Percentiles rank a stretch among this genome's conserved stretches.
Evolutionary conservation across 2,113 vertebrate species (phyloP).

Genomic region (Gobiocypris rarus): DNA sequence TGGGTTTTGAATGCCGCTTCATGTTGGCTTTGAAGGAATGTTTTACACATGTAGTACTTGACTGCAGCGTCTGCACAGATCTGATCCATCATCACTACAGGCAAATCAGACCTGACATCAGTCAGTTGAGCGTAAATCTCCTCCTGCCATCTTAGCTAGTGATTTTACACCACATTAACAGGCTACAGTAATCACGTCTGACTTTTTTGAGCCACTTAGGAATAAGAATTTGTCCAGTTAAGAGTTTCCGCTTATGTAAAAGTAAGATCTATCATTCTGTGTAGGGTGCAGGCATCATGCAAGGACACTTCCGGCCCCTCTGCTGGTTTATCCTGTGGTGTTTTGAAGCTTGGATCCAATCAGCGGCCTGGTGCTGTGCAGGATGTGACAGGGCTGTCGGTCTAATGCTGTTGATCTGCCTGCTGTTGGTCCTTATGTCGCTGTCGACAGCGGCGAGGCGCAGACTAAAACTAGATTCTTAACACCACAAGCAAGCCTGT

Average conservation of each 20-base stretch:
- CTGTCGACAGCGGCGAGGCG: not conserved
- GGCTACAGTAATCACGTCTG: not conserved
- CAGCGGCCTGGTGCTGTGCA: slow-evolving; percentile 20
- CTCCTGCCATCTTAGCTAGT: not conserved
- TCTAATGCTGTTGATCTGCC: slow-evolving; percentile 39
- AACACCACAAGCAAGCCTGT: slow-evolving; percentile 3
- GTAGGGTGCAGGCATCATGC: slow-evolving; percentile 25
- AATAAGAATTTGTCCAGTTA: not conserved
- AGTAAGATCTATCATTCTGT: not conserved
- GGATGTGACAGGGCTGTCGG: slow-evolving; percentile 37
- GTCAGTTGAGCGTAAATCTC: not conserved
- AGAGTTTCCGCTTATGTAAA: not conserved
- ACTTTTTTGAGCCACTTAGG: not conserved
- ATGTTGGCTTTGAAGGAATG: not conserved
- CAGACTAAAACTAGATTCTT: slow-evolving; percentile 27
- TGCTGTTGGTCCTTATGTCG: slow-evolving; percentile 47
- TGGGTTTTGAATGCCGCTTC: not conserved
- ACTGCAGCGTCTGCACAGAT: not conserved
- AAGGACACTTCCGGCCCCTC: slow-evolving; percentile 31
- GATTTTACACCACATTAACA: slow-evolving; percentile 1
- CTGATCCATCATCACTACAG: not conserved
- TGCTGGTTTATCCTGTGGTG: slow-evolving; percentile 36
- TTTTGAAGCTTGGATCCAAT: slow-evolving; percentile 37
- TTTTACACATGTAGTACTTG: not conserved
- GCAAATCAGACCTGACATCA: not conserved